Conservation (phyloP, 2,888 invertebrate species). For the Eudasyphora cyanicolor region DNA sequence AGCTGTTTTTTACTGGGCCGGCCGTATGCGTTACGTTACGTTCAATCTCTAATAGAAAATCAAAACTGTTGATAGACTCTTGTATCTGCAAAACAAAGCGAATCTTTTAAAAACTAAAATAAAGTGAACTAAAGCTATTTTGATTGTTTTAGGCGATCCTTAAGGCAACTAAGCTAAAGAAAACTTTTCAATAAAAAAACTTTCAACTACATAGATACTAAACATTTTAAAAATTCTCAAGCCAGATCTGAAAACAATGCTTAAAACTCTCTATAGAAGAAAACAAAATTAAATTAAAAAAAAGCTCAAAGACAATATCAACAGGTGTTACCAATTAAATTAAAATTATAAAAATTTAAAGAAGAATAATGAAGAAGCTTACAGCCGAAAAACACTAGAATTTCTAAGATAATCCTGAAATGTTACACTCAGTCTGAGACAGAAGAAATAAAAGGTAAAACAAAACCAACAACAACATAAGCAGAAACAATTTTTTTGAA, state of each 20-base stretch:
- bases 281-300: conserved; percentile 37
- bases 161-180: not conserved
- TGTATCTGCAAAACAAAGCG: not conserved
- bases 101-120: not conserved
- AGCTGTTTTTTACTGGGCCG: no score
- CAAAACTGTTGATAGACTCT: not conserved
- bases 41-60: not conserved
- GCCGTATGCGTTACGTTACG: no score
- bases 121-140: not conserved
- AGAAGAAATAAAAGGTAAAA: conserved; percentile 17
- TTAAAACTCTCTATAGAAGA: conserved; percentile 57
- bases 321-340: conserved; percentile 64
- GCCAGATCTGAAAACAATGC: conserved; percentile 50
- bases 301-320: conserved; percentile 64
- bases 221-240: conserved; percentile 6
- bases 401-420: conserved; percentile 67
- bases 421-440: conserved; percentile 61
- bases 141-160: not conserved
- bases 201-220: not conserved
- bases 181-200: not conserved
- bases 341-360: conserved; percentile 54
- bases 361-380: conserved; percentile 50
- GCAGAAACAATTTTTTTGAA: conserved; percentile 13
- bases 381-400: conserved; percentile 65
- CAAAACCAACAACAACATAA: conserved; percentile 35